These are phyloP conservation scores for Cataglyphis hispanica DNA, from an alignment of 1,140 invertebrate species.

Conservation along the genomic window DNA sequence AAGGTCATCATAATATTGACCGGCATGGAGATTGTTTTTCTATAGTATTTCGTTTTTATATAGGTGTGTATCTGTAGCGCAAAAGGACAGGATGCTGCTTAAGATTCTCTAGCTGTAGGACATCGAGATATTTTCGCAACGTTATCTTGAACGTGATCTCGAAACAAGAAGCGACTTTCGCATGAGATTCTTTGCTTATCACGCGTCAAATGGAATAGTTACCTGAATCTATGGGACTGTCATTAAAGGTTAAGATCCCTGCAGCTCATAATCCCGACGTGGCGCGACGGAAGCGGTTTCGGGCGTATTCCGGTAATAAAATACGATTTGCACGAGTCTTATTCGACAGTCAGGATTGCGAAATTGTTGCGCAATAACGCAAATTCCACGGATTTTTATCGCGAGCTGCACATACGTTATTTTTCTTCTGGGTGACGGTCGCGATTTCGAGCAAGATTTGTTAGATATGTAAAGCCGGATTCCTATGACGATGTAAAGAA, in stretches of 20 bases:
- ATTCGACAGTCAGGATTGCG: not conserved
- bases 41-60: conserved; percentile 9
- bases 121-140: too few species aligned
- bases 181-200: not conserved
- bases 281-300: not conserved
- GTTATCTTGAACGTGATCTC: not conserved
- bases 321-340: not conserved
- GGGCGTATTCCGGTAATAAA: conserved; percentile 8
- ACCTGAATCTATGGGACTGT: conserved; percentile 61
- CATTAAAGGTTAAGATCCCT: conserved; percentile 69
- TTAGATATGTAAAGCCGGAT: conserved; percentile 1
- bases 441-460: not conserved
- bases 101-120: not conserved
- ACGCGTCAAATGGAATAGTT: conserved; percentile 12
- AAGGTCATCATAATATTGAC: too few species aligned
- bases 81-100: not conserved
- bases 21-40: too few species aligned
- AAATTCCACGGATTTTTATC: conserved; percentile 2
- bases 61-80: not conserved
- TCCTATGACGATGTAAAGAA: not conserved
- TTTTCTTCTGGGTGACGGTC: not conserved
- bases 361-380: conserved; percentile 10
- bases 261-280: conserved; percentile 64
- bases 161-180: not conserved
- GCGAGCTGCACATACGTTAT: conserved; percentile 35